Evolutionary conservation across 2,888 invertebrate species (phyloP), one percentile per base, ranked within the genome.

Genomic region (Ditula angustiorana): DNA sequence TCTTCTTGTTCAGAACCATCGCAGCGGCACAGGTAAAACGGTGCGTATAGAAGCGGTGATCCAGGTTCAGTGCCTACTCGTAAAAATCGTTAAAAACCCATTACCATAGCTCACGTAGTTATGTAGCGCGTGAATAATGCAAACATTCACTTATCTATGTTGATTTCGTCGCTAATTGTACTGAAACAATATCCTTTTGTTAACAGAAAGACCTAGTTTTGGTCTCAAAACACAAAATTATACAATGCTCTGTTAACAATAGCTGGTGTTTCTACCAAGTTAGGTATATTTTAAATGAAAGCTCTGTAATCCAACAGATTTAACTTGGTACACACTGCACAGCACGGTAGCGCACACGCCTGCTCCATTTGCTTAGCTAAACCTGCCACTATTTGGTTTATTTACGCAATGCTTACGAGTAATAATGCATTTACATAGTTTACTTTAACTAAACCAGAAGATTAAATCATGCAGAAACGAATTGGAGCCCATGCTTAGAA

Each of bases 121-220:
- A 75, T 73, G 75, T 74, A 74, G 70, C 72, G 67, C 73, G 74
- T 75, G 70, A 77, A 81, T 79, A 80, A 78, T 77, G 80, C 83
- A 84, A 86, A 86, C 79, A 82, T 80, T 81, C 79, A 83, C 83
- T 88, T 88, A 90, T 90, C 90, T 91, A 84, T 86, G 86, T 82
- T 86, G 86, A 87, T 88, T 87, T 84, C 85, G 78, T 85, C 81
- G 85, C 85, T 88, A 89, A 89, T 89, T 87, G 86, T 85, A 80
- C 77, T 80, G 78, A 83, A 88, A 90, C 90, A 90, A 91, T 91
- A 88, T 90, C 85, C 90, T 90, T 90, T 90, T 91, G 91, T 91
- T 88, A 73, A 77, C 74, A 79, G 80, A 79, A 83, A 90, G 88
- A 86, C 91, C 90, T 87, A 89, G 83, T 86, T 90, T 88, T 87